Percentiles rank a stretch among this genome's conserved stretches.
Evolutionary conservation across 2,888 invertebrate genomes (phyloP).

Genomic region (Listrodromus nycthemerus): DNA sequence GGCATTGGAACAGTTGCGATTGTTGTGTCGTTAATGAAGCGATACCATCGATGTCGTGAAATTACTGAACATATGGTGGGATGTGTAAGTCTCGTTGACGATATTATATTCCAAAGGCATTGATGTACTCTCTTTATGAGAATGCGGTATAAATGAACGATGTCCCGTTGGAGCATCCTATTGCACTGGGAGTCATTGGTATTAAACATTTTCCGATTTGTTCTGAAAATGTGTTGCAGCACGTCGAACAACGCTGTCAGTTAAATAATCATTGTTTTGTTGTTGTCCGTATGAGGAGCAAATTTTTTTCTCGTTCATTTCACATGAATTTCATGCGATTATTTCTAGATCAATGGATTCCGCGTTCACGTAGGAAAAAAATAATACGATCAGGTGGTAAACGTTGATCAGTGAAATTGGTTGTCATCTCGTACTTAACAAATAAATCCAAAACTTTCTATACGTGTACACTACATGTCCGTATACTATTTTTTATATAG

Average conservation of each 20-base stretch:
- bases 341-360: background rate
- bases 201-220: background rate
- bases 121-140: background rate
- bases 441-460: constrained; percentile 22
- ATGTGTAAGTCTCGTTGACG: too few relatives aligned
- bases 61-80: too few relatives aligned
- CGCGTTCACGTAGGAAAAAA: background rate
- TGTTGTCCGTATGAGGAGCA: background rate
- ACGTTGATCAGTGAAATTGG: constrained; percentile 8
- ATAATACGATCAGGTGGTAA: background rate
- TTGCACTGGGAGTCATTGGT: background rate
- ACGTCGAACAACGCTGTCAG: constrained; percentile 33
- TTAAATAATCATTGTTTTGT: background rate
- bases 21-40: background rate
- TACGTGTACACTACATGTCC: constrained; percentile 8
- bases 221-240: constrained; percentile 9
- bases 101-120: background rate
- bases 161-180: background rate
- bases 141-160: background rate
- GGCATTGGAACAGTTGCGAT: background rate
- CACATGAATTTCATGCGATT: background rate
- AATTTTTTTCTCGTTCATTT: background rate
- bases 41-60: background rate
- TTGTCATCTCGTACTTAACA: constrained; percentile 10
- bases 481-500: constrained; percentile 18